phyloP scores from a whole-genome alignment of 2,113 vertebrate species.

The Labrus mixtus region DNA sequence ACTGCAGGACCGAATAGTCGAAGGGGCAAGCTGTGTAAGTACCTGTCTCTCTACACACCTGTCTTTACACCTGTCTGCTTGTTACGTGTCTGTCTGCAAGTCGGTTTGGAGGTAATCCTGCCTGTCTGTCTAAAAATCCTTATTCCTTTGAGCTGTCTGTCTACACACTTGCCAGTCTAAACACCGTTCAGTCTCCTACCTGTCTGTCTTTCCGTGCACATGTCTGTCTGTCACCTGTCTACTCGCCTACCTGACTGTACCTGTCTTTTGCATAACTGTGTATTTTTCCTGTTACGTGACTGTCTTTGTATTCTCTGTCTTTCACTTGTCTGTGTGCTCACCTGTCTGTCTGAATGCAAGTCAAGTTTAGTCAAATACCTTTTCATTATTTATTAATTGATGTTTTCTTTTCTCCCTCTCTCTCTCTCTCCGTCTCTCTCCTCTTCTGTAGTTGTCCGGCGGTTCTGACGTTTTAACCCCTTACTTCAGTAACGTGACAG shows the following conservation, averaged over 20 bases:
- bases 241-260: neutral
- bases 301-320: too few relatives aligned
- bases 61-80: neutral
- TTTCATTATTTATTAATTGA: too few relatives aligned
- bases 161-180: neutral
- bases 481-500: slow-evolving; percentile 52
- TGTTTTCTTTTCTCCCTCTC: too few relatives aligned
- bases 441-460: slow-evolving; percentile 29
- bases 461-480: slow-evolving; percentile 20
- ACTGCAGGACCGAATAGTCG: slow-evolving; percentile 40
- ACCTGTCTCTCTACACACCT: slow-evolving; percentile 4
- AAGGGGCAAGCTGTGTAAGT: slow-evolving; percentile 53
- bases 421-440: neutral
- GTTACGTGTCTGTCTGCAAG: too few relatives aligned
- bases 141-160: neutral
- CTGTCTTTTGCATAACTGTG: too few relatives aligned
- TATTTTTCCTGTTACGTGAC: neutral
- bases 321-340: neutral
- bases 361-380: neutral
- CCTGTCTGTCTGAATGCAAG: neutral
- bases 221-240: neutral
- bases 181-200: neutral
- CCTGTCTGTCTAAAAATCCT: neutral
- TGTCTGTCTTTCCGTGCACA: neutral
- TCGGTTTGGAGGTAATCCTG: too few relatives aligned